Conservation (phyloP, 2,888 invertebrate species). For the Nemapogon koenigi region DNA sequence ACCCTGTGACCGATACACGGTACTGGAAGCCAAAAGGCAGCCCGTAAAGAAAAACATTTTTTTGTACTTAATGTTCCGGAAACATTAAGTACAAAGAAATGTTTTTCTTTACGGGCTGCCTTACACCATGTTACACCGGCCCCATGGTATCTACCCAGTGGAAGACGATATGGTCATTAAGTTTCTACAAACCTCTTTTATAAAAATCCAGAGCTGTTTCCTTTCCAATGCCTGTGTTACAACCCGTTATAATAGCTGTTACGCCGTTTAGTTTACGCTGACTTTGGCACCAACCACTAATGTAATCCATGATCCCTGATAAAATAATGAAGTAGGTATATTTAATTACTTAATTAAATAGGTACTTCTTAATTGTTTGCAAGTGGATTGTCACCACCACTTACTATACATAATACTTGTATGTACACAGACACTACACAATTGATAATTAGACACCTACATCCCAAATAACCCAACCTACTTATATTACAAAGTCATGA, state of each 20-base stretch:
- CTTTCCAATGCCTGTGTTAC: slow-evolving; percentile 77
- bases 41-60: too few relatives aligned
- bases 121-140: too few relatives aligned
- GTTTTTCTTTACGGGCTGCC: too few relatives aligned
- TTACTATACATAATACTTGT: not conserved
- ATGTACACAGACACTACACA: not conserved
- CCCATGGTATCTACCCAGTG: too few relatives aligned
- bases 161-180: too few relatives aligned
- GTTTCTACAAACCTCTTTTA: too few relatives aligned
- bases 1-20: too few relatives aligned
- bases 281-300: slow-evolving; percentile 53
- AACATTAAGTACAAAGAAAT: too few relatives aligned
- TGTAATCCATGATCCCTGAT: slow-evolving; percentile 29
- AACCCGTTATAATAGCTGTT: slow-evolving; percentile 61
- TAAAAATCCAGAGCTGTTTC: slow-evolving; percentile 67
- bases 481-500: too few relatives aligned
- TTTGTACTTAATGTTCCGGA: too few relatives aligned
- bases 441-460: not conserved
- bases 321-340: not conserved
- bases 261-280: slow-evolving; percentile 53
- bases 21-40: too few relatives aligned
- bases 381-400: not conserved
- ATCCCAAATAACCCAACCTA: too few relatives aligned
- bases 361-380: not conserved
- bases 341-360: slow-evolving; percentile 8